phyloP scores from a whole-genome alignment of 1,140 invertebrate genomes.

The Drosophila athabasca region DNA sequence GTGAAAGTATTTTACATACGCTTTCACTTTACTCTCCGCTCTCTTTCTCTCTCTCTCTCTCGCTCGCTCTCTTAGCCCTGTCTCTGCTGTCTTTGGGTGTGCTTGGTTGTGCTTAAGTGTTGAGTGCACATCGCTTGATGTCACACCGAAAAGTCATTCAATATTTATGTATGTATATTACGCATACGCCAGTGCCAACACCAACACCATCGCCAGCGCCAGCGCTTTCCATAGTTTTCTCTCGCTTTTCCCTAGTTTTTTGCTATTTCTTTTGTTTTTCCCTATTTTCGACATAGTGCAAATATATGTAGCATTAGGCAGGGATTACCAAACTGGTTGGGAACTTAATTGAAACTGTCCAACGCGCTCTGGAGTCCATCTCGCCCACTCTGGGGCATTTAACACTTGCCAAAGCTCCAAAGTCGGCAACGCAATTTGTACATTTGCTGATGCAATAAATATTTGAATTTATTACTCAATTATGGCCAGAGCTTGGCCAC shows the following conservation, averaged over 20 bases:
- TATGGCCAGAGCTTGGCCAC: constrained; percentile 27
- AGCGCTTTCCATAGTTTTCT: not conserved
- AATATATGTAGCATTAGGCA: constrained; percentile 48
- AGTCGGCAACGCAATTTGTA: constrained; percentile 44
- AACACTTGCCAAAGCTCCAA: constrained; percentile 30
- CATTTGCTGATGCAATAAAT: constrained; percentile 67
- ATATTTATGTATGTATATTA: constrained; percentile 62
- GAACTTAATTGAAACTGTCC: constrained; percentile 66
- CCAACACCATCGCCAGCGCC: not conserved
- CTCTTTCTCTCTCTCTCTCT: too few relatives aligned
- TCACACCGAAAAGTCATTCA: constrained; percentile 61
- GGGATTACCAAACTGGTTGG: constrained; percentile 38
- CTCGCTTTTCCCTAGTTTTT: not conserved
- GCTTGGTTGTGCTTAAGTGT: constrained; percentile 38
- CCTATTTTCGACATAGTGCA: constrained; percentile 38
- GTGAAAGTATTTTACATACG: constrained; percentile 63
- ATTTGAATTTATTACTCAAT: constrained; percentile 72
- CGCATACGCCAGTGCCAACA: constrained; percentile 34
- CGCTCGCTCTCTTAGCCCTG: not conserved
- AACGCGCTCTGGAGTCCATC: not conserved
- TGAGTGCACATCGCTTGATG: constrained; percentile 59
- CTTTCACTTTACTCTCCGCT: constrained; percentile 53
- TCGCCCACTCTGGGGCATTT: constrained; percentile 22
- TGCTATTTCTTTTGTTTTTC: not conserved
- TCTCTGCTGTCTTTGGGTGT: not conserved